phyloP scores from a whole-genome alignment of 2,113 vertebrate genomes.

The Zosterops pallidus region DNA sequence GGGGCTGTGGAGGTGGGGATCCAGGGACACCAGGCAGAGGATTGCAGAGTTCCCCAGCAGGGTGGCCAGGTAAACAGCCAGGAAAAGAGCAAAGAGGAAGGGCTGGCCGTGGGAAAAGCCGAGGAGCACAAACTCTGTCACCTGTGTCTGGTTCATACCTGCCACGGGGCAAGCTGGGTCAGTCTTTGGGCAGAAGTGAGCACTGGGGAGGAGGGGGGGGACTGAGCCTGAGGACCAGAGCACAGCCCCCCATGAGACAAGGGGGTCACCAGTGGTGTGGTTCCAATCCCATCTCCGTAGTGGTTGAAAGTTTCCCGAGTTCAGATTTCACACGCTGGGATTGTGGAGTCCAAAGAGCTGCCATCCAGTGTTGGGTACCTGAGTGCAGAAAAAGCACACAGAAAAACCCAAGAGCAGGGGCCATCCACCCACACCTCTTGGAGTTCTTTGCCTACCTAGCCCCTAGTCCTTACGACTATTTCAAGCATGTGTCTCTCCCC shows the following conservation, averaged over 20 bases:
- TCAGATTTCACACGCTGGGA: not conserved
- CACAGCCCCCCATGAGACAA: fast-evolving
- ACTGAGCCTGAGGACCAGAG: not conserved
- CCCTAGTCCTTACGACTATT: not conserved
- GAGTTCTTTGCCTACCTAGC: not conserved
- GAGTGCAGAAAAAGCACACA: not conserved
- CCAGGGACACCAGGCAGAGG: not conserved
- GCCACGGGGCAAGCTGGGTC: not conserved
- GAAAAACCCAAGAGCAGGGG: not conserved
- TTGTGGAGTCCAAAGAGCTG: not conserved
- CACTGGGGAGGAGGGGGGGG: not conserved
- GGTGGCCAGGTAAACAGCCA: not conserved
- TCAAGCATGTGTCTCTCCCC: not conserved
- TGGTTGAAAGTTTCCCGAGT: not conserved
- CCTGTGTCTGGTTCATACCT: not conserved
- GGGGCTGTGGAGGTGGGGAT: slow-evolving; percentile 15
- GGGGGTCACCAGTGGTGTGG: not conserved
- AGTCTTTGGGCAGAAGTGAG: not conserved
- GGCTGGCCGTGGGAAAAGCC: not conserved
- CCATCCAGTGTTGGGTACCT: not conserved
- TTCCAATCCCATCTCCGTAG: not conserved
- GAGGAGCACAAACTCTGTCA: not conserved
- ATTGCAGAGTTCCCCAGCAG: slow-evolving; percentile 7
- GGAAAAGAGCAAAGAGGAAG: slow-evolving; percentile 1
- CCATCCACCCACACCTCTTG: not conserved